Evolutionary conservation across 2,888 invertebrate genomes (phyloP), one percentile per base, ranked within the genome.

Genomic region (Spialia ferax): DNA sequence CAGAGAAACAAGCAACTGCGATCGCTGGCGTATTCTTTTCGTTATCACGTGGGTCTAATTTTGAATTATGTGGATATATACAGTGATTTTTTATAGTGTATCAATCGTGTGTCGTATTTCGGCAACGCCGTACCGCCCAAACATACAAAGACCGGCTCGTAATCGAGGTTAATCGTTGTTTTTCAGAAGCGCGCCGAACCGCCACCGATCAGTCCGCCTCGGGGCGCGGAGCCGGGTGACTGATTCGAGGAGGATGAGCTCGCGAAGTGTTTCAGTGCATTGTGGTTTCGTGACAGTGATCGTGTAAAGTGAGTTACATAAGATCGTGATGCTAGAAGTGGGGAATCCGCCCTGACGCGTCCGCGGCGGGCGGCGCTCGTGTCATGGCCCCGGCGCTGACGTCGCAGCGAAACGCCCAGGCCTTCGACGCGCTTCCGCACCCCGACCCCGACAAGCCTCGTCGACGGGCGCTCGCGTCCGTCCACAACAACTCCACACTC

Each of bases 371-470:
- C 88, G 85, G 71, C 73, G 95, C 94, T 94, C 94, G 96, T 96
- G 95, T 97, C 95, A 98, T 98, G 98, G 98, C 98, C 95, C 98
- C 98, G 95, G 98, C 98, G 95, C 96, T 98, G 93, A 97, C 97
- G 87, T 97, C 97, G 95, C 89, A 94, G 83, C 92, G 89, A 76
- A 91, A 85, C 83, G 83, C 85, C 77, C 86, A 79, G 79, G 85
- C 86, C 82, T 79, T 79, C 74, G 81, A 81, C 78, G 75, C 82
- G 75, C 75, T 81, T 71, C 80, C 80, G 74, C 84, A 83, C 68
- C 75, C 77, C 65, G 85, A 83, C 68, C 75, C 77, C 66, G 85
- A 86, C 68, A 85, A 81, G 73, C 71, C 72, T 73, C 84, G 81
- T 45, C 88, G 93, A 87, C 91, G 88, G 85, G 89, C 91, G 84